Base-by-base conservation (phyloP, 2,797 vertebrate species). In the Scomberomorus guttatus region DNA sequence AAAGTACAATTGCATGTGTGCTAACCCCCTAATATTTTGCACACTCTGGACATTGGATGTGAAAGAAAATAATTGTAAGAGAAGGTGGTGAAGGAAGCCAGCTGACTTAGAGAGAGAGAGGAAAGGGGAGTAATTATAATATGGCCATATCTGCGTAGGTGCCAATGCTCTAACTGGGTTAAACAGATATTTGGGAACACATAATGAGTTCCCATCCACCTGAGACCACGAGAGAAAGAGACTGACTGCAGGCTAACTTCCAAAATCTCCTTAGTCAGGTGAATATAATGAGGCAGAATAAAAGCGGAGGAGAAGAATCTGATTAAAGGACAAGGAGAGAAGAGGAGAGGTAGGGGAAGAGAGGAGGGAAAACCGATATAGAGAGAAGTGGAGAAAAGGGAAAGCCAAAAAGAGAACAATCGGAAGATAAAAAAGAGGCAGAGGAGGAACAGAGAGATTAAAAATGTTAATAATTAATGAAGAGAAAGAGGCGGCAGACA, bases 151-250 rank as follows among this genome's bases (percentile, higher is more conserved):
- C 56, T 64, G 55, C 0, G 12, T 61, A 52, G 62, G 73, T 55
- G 60, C 64, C 72, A 70, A 11, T 27, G 37, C 73, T 87, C 72
- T 79, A 89, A 91, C 76, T 89, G 80, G 84, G 91, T 92, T 90
- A 90, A 90, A 86, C 71, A 82, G 79, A 88, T 92, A 91, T 91
- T 91, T 91, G 78, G 54, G 59, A 86, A 63, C 2, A 59, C 65
- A 69, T 86, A 90, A 93, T 88, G 68, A 90, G 88, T 72, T 69
- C 50, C 56, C 52, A 50, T 82, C 70, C 72, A 83, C 58, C 29
- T 77, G 80, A 89, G 82, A 89, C 60, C 10, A n/a, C n/a, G 15
- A 77, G 55, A 81, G 74, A 75, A 67, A 75, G 37, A 84, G 51
- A 74, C 64, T 55, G 70, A 85, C 86, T 76, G 69, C 81, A 80